Evolutionary conservation across 2,113 vertebrate genomes (phyloP).

Genomic region (Odontophorus gujanensis): DNA sequence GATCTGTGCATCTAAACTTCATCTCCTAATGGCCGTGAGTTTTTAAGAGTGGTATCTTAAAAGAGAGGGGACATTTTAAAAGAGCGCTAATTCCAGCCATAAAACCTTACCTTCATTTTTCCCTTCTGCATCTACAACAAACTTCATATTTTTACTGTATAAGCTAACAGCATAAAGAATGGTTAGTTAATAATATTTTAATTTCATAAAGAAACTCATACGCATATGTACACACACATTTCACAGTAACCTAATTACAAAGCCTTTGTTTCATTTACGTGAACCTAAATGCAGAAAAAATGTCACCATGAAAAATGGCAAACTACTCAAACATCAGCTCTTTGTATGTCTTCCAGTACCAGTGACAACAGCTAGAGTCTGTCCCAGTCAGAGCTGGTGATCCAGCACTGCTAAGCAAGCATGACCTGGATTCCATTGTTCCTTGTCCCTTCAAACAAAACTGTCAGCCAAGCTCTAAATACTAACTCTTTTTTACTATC

Average conservation of each 20-base stretch:
- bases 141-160: not conserved
- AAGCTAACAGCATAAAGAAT: not conserved
- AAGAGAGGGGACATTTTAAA: not conserved
- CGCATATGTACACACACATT: not conserved
- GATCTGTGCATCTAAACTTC: not conserved
- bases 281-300: not conserved
- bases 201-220: not conserved
- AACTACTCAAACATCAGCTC: not conserved
- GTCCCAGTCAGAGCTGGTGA: not conserved
- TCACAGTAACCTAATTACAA: not conserved
- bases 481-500: not conserved
- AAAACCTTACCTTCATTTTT: not conserved
- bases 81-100: not conserved
- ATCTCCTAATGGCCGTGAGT: not conserved
- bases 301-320: not conserved
- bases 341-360: not conserved
- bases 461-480: not conserved
- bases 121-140: not conserved
- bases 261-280: not conserved
- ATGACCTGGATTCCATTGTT: constrained; percentile 1
- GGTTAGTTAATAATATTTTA: not conserved
- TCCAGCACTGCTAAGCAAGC: fast-evolving
- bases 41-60: not conserved
- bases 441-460: not conserved
- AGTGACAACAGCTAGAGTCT: not conserved